Conservation (phyloP, 2,888 invertebrate genomes). For the Synanthedon andrenaeformis region DNA sequence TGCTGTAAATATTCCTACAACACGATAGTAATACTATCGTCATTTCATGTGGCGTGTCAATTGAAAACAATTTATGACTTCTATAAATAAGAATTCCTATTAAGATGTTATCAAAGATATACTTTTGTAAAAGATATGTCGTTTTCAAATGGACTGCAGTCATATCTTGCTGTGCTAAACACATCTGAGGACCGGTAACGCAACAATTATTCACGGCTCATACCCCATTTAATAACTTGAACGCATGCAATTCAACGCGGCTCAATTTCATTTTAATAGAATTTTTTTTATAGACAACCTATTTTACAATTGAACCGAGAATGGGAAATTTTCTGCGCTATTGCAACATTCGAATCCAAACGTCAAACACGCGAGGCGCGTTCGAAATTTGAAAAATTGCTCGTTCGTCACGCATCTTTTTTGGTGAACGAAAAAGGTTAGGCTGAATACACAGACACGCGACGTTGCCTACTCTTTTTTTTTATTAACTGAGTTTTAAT, state of each 20-base stretch:
- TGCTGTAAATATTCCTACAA: too few relatives aligned
- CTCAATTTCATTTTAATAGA: conserved; percentile 38
- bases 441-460: too few relatives aligned
- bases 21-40: too few relatives aligned
- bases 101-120: too few relatives aligned
- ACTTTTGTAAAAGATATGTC: too few relatives aligned
- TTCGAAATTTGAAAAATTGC: conserved; percentile 43
- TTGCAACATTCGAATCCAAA: conserved; percentile 43
- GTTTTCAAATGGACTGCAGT: too few relatives aligned
- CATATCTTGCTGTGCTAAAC: not conserved
- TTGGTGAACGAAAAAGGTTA: conserved; percentile 9
- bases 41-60: too few relatives aligned
- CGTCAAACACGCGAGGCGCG: conserved; percentile 58
- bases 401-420: conserved; percentile 39
- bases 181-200: not conserved
- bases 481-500: too few relatives aligned
- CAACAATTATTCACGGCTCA: conserved; percentile 41
- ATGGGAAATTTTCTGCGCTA: conserved; percentile 44
- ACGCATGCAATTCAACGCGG: conserved; percentile 28
- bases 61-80: too few relatives aligned
- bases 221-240: conserved; percentile 29
- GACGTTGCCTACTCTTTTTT: too few relatives aligned
- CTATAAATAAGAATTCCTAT: too few relatives aligned
- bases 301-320: conserved; percentile 46
- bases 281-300: conserved; percentile 37